These are phyloP conservation scores for Tethya wilhelma DNA, from an alignment of 37 sponge, comb jelly and placozoan genomes.

Conservation along the genomic window DNA sequence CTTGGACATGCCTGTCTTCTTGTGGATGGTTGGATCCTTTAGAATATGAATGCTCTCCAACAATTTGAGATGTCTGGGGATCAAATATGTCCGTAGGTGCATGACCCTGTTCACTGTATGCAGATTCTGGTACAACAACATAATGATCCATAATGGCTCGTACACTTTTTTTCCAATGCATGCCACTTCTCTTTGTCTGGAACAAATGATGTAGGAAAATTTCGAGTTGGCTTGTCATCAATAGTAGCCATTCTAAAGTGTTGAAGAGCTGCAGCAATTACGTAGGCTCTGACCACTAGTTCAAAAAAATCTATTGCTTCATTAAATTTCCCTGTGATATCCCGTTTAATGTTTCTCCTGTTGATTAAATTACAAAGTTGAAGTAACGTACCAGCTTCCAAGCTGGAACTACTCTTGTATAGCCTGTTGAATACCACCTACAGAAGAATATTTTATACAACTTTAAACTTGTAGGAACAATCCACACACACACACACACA, in stretches of 20 bases:
- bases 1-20: neutral
- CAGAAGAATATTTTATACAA: slow-evolving; percentile 1
- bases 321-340: slow-evolving; percentile 22
- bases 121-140: slow-evolving; percentile 7
- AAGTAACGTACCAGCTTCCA: slow-evolving; percentile 25
- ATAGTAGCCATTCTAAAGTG: slow-evolving; percentile 2
- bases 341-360: slow-evolving; percentile 18
- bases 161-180: neutral
- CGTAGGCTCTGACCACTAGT: slow-evolving; percentile 5
- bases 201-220: neutral
- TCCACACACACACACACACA: too few relatives aligned
- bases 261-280: slow-evolving; percentile 39
- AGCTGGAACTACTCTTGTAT: slow-evolving; percentile 26
- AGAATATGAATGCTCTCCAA: neutral
- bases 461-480: neutral
- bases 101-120: neutral
- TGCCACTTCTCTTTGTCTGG: neutral
- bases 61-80: neutral
- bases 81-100: neutral
- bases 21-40: neutral
- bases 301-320: slow-evolving; percentile 36
- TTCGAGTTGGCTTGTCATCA: neutral
- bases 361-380: slow-evolving; percentile 50
- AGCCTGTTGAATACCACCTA: slow-evolving; percentile 23
- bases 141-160: slow-evolving; percentile 24